Conservation (phyloP, 2,797 vertebrate species). For the Rhabdophis nuchalis region DNA sequence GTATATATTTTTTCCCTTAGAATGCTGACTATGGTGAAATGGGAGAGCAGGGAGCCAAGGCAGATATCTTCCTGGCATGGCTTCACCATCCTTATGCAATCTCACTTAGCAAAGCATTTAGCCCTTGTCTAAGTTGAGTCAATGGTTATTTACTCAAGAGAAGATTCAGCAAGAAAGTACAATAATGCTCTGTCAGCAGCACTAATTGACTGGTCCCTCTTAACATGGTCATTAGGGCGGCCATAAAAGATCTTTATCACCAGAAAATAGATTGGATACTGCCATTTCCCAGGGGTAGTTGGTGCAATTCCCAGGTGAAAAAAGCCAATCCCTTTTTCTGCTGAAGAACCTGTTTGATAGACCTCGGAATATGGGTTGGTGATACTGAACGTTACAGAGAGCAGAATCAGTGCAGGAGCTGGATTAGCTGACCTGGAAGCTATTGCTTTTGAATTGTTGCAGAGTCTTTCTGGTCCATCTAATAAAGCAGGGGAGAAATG, state of each 20-base stretch:
- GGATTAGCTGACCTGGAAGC: neutral
- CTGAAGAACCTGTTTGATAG: neutral
- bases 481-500: neutral
- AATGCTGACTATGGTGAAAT: neutral
- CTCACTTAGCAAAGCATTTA: neutral
- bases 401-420: neutral
- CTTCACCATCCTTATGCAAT: neutral
- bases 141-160: neutral
- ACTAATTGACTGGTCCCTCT: constrained; percentile 4
- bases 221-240: neutral
- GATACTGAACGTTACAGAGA: neutral
- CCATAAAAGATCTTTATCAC: neutral
- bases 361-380: neutral
- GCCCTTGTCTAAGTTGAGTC: neutral
- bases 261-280: neutral
- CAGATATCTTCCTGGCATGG: neutral
- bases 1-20: neutral
- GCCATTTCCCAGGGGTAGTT: neutral
- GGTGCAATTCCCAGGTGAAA: neutral
- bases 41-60: neutral
- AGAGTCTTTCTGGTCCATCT: neutral
- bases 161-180: neutral
- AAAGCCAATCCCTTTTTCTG: neutral
- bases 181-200: constrained; percentile 15
- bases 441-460: neutral